phyloP scores from a whole-genome alignment of 2,113 vertebrate genomes.

The Trematomus loennbergii region DNA sequence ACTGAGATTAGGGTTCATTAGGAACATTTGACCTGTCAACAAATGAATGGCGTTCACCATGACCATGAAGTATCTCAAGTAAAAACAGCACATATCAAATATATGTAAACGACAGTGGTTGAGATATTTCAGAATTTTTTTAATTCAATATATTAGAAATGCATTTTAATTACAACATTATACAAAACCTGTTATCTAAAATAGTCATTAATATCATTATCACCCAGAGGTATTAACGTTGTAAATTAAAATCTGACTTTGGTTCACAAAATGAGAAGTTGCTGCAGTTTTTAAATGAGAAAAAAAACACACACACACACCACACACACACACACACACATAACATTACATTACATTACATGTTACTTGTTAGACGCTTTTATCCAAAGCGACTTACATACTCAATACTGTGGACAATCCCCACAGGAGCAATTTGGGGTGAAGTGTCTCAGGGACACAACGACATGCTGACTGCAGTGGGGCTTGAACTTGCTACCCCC shows the following conservation, averaged over 20 bases:
- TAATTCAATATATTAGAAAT: constrained; percentile 29
- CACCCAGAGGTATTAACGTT: constrained; percentile 33
- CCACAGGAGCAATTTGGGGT: too few relatives aligned
- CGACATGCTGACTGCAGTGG: too few relatives aligned
- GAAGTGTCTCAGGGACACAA: too few relatives aligned
- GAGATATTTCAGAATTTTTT: background rate
- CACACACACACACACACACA: too few relatives aligned
- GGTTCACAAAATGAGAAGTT: background rate
- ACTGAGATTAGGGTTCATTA: background rate
- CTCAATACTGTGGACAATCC: too few relatives aligned
- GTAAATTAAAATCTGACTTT: background rate
- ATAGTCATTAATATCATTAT: background rate
- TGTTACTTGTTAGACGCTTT: too few relatives aligned
- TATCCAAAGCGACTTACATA: too few relatives aligned
- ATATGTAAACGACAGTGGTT: too few relatives aligned
- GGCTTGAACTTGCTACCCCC: too few relatives aligned
- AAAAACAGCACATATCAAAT: too few relatives aligned
- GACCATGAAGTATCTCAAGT: background rate
- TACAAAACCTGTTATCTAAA: background rate
- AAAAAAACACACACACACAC: too few relatives aligned
- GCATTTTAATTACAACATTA: constrained; percentile 4
- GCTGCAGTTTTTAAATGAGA: background rate
- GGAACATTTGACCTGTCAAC: background rate
- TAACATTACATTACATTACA: too few relatives aligned
- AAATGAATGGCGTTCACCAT: background rate